phyloP scores from a whole-genome alignment of 2,888 invertebrate species.

The Pachymerium ferrugineum region DNA sequence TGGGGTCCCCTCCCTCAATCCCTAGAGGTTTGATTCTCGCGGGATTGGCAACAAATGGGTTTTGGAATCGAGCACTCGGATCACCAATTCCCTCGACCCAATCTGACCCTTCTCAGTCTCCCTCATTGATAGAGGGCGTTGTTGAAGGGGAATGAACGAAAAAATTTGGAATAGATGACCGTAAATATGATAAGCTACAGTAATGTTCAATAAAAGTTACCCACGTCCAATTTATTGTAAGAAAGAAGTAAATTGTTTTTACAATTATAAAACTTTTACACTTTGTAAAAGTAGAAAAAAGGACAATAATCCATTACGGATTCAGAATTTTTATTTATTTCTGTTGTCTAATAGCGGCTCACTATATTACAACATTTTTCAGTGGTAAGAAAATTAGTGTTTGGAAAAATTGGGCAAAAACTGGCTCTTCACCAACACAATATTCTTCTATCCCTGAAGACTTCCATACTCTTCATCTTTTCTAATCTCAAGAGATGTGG shows the following conservation, averaged over 20 bases:
- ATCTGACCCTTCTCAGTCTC: constrained; percentile 5
- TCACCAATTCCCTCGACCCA: neutral
- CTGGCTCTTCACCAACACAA: no score
- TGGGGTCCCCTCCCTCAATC: neutral
- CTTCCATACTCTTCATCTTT: neutral
- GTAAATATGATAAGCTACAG: constrained; percentile 28
- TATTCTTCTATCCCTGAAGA: no score
- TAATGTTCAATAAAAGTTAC: neutral
- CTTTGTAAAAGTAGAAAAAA: no score
- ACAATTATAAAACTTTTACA: neutral
- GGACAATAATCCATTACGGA: no score
- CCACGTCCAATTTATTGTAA: neutral
- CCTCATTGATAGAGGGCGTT: neutral
- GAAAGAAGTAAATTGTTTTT: neutral
- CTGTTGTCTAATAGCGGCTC: no score
- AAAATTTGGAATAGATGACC: constrained; percentile 20
- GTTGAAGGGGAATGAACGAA: no score
- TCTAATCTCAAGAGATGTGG: no score
- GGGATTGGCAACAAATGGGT: constrained; percentile 25
- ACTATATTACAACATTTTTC: no score
- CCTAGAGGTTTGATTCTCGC: neutral
- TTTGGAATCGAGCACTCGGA: constrained; percentile 1
- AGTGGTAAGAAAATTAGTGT: no score
- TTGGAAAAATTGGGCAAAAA: no score
- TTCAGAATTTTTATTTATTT: no score